Conservation (phyloP, 2,113 vertebrate species). For the Myrmophylax atrothorax region DNA sequence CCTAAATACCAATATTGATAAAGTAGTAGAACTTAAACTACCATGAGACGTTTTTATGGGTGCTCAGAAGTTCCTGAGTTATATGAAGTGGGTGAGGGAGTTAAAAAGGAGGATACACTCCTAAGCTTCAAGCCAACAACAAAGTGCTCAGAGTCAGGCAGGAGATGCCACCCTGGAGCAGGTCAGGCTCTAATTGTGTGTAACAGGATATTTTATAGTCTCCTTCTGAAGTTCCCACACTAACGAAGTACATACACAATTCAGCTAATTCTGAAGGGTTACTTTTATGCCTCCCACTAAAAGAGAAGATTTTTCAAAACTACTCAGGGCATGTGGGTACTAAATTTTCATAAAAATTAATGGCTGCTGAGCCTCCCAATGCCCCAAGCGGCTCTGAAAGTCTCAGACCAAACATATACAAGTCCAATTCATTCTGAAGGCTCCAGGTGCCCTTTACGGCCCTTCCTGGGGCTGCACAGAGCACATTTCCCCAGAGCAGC, state of each 20-base stretch:
- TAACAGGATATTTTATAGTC: background rate
- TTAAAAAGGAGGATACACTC: slow-evolving; percentile 1
- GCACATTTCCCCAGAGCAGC: background rate
- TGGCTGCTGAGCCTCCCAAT: background rate
- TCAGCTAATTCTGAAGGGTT: background rate
- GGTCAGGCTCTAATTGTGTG: background rate
- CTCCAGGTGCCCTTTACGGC: background rate
- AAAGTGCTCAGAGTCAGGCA: background rate
- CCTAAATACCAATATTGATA: slow-evolving; percentile 49
- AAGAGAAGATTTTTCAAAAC: slow-evolving; percentile 16
- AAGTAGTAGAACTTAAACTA: background rate
- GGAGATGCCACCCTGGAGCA: slow-evolving; percentile 1
- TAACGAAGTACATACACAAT: background rate
- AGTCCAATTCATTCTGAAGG: background rate
- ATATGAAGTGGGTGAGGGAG: background rate
- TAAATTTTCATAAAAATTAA: slow-evolving; percentile 27
- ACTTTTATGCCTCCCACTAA: slow-evolving; percentile 35
- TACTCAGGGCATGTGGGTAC: background rate
- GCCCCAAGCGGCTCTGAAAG: background rate
- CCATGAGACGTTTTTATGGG: background rate
- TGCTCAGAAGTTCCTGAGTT: slow-evolving; percentile 5
- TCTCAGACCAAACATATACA: background rate
- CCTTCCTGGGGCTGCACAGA: background rate
- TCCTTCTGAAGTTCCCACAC: background rate
- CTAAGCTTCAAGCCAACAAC: background rate